These are phyloP conservation scores for Macrosteles quadrilineatus DNA, from an alignment of 1,140 invertebrate genomes.

Conservation along the genomic window DNA sequence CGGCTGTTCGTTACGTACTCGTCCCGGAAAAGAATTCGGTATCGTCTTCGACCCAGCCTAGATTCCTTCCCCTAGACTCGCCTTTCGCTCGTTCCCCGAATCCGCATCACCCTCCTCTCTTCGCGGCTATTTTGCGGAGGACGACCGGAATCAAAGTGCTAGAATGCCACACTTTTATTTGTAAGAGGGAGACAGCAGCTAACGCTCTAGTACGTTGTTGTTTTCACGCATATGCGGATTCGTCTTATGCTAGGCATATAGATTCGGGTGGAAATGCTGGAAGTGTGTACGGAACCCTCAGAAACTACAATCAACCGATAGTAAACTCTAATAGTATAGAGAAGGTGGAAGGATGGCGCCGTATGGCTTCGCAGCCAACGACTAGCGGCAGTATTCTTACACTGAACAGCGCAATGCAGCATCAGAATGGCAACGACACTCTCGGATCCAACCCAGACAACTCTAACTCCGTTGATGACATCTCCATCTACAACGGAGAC, in stretches of 20 bases:
- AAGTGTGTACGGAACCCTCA: slow-evolving; percentile 54
- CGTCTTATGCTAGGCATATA: slow-evolving; percentile 84
- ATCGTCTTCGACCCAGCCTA: slow-evolving; percentile 60
- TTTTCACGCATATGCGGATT: slow-evolving; percentile 94
- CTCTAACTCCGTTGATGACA: slow-evolving; percentile 61
- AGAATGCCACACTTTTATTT: slow-evolving; percentile 99
- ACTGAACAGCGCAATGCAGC: slow-evolving; percentile 52
- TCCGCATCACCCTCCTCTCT: slow-evolving; percentile 88
- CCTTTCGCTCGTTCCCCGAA: slow-evolving; percentile 90
- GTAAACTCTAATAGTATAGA: slow-evolving; percentile 43
- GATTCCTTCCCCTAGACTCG: slow-evolving; percentile 95
- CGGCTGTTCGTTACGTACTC: slow-evolving; percentile 81
- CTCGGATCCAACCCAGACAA: slow-evolving; percentile 55
- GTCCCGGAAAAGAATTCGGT: slow-evolving; percentile 56
- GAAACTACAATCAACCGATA: slow-evolving; percentile 47
- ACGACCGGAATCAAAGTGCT: slow-evolving; percentile 98
- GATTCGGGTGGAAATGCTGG: slow-evolving; percentile 57
- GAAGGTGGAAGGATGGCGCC: slow-evolving; percentile 57
- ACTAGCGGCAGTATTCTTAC: slow-evolving; percentile 57
- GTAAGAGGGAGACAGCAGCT: slow-evolving; percentile 91
- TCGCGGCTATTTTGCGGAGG: slow-evolving; percentile 92
- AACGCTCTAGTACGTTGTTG: slow-evolving; percentile 92
- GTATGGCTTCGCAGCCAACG: slow-evolving; percentile 49
- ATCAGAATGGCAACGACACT: slow-evolving; percentile 43
- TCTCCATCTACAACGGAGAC: slow-evolving; percentile 82